phyloP scores from a whole-genome alignment of 2,797 vertebrate genomes.

The Rhinogobio ventralis region DNA sequence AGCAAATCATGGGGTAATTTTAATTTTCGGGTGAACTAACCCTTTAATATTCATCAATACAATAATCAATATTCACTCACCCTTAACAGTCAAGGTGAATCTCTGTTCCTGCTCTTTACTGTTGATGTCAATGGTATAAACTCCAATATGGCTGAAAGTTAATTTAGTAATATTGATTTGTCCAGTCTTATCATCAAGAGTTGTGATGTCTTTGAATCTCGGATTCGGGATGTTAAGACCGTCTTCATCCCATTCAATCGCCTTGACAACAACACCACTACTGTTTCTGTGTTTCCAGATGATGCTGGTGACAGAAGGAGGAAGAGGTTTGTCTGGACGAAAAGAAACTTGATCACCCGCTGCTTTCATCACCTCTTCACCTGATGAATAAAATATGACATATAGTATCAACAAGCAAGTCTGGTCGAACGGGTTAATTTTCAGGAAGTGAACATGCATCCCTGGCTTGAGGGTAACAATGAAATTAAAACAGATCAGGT shows the following conservation, averaged over 20 bases:
- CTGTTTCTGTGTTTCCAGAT: accelerated
- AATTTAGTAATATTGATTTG: neutral
- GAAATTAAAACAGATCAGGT: too few species aligned
- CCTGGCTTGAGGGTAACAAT: too few species aligned
- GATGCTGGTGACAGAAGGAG: neutral
- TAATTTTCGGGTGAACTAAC: too few species aligned
- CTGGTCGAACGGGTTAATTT: too few species aligned
- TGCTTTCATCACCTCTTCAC: neutral
- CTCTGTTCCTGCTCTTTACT: neutral
- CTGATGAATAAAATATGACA: neutral
- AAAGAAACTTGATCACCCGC: neutral
- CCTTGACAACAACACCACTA: accelerated
- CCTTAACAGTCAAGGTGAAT: neutral
- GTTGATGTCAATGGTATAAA: neutral
- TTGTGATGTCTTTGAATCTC: neutral
- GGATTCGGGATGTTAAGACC: accelerated
- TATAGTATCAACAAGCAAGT: too few species aligned
- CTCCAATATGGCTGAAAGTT: neutral
- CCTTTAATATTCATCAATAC: too few species aligned
- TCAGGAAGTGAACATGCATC: too few species aligned
- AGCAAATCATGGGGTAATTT: too few species aligned
- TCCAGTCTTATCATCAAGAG: neutral
- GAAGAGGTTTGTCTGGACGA: too few species aligned
- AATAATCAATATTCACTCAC: neutral
- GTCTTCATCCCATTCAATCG: neutral